phyloP scores from a whole-genome alignment of 2,797 vertebrate species.

The Cossypha heuglini region DNA sequence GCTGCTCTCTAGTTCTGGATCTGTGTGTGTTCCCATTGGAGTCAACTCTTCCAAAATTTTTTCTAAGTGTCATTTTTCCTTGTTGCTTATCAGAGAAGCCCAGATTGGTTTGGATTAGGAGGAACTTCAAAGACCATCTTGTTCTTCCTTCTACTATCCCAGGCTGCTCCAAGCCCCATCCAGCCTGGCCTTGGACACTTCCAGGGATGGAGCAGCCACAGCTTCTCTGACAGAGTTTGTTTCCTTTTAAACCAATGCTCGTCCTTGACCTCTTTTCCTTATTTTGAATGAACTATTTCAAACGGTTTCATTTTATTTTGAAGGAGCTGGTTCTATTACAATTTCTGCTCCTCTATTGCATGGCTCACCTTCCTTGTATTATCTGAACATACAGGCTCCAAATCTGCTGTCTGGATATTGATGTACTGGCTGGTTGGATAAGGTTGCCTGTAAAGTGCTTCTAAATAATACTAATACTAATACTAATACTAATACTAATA shows the following conservation, averaged over 20 bases:
- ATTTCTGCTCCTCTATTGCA: background rate
- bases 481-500: background rate
- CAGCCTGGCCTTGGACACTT: fast-evolving
- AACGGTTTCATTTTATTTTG: fast-evolving
- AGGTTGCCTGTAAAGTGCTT: background rate
- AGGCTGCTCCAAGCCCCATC: fast-evolving
- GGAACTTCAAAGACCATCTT: background rate
- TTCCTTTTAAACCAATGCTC: background rate
- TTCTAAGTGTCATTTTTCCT: background rate
- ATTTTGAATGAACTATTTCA: background rate
- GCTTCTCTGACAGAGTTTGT: background rate
- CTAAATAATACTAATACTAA: background rate
- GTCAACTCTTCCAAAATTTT: background rate
- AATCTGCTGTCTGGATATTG: background rate
- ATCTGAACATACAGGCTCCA: background rate
- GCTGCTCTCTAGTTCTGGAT: background rate
- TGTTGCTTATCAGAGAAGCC: background rate
- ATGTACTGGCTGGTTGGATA: background rate
- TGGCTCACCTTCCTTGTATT: background rate
- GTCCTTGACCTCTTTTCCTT: background rate
- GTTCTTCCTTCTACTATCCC: background rate
- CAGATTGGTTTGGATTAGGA: background rate
- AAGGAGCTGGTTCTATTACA: background rate
- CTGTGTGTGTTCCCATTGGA: background rate
- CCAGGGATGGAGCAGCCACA: background rate